Evolutionary conservation across 1,140 invertebrate genomes (phyloP), one percentile per base, ranked within the genome.

Genomic region (Eurosta solidaginis): DNA sequence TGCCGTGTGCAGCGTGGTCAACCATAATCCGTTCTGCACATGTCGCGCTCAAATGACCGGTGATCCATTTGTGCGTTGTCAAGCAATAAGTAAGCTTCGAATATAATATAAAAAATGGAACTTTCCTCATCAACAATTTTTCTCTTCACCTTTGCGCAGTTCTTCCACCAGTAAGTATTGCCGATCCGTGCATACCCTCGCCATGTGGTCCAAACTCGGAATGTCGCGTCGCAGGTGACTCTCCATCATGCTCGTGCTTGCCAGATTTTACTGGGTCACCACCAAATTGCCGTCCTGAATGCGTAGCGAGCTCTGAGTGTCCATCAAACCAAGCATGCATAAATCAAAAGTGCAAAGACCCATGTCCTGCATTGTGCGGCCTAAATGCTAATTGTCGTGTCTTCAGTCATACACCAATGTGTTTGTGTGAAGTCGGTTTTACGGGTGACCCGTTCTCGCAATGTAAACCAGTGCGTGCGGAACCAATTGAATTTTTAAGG

Each of bases 301-400:
- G 95, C 84, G 90, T 93, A n/a, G 88, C 92, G 3, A 93, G 94
- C 82, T 84, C 93, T 33, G 94, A 94, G 36, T 96, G 95, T 88
- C 93, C 94, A 42, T 92, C 93, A 4, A 94, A 94, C 87, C 94
- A 93, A 1, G 91, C 95, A n/a, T 96, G 95, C 83, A 82, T 87
- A n/a, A 87, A 87, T 50, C 83, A 86, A 36, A 85, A 86, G 83
- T 90, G 82, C 91, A 93, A 89, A 89, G 85, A 87, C 79, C 86
- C 85, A 0, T 88, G 85, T 33, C 81, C 81, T 12, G 83, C 84
- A 22, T 36, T 85, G 3, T 87, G 84, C 77, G 83, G 85, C 3
- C 78, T 76, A 10, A 85, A 87, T 79, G 81, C 83, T 29, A 81
- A 81, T 25, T 87, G 87, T 47, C 84, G 81, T 9, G 84, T 88